Evolutionary conservation across 2,888 invertebrate species (phyloP).

Genomic region (Furcula furcula): DNA sequence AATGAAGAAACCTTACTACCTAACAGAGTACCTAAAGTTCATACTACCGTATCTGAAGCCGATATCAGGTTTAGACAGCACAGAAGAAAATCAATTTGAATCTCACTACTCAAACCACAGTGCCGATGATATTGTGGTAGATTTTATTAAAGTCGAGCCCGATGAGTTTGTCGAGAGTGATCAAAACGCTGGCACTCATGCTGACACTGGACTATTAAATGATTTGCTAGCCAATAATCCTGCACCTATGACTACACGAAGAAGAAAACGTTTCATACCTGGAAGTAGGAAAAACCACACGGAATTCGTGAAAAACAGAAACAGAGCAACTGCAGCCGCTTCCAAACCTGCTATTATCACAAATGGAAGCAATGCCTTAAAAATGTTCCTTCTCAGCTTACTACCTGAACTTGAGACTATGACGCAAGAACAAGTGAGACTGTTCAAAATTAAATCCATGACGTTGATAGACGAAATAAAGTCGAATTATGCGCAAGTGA

Average conservation of each 20-base stretch:
- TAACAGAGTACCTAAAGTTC: slow-evolving; percentile 35
- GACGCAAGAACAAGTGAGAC: slow-evolving; percentile 35
- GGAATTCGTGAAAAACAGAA: slow-evolving; percentile 4
- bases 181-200: slow-evolving; percentile 5
- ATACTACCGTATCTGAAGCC: slow-evolving; percentile 40
- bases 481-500: slow-evolving; percentile 16
- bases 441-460: slow-evolving; percentile 43
- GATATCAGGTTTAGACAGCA: slow-evolving; percentile 13
- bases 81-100: slow-evolving; percentile 16
- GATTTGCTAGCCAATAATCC: slow-evolving; percentile 13
- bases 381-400: slow-evolving; percentile 37
- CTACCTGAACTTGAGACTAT: slow-evolving; percentile 41
- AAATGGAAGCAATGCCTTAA: slow-evolving; percentile 15
- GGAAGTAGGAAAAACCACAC: slow-evolving; percentile 6
- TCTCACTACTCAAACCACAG: slow-evolving; percentile 6
- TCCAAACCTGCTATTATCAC: slow-evolving; percentile 4
- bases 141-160: slow-evolving; percentile 24
- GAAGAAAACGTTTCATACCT: slow-evolving; percentile 20
- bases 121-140: slow-evolving; percentile 7
- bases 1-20: slow-evolving; percentile 39
- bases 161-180: slow-evolving; percentile 9
- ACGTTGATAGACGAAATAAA: slow-evolving; percentile 36
- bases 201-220: slow-evolving; percentile 12
- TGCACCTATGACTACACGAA: slow-evolving; percentile 5
- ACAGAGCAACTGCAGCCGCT: slow-evolving; percentile 3